Evolutionary conservation across 2,113 vertebrate genomes (phyloP), one percentile per base, ranked within the genome.

Genomic region (Cebus imitator): DNA sequence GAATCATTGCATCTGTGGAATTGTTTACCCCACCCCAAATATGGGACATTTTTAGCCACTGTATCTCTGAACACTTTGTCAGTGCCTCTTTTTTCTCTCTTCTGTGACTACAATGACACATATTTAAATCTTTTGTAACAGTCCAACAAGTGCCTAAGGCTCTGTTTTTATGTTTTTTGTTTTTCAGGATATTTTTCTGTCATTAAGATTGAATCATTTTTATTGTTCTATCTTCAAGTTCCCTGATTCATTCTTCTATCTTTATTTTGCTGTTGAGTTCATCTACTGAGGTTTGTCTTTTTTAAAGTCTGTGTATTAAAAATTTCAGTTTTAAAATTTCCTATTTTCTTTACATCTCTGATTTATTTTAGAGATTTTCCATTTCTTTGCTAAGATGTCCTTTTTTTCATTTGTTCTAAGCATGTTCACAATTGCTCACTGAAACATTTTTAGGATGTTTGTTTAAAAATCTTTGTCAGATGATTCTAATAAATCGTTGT

Each of bases 271-370:
- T 92, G 37, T 21, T 92, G 61, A 84, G 73, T 64, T 92, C 58
- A 79, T 80, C n/a, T 87, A 95, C 5, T 72, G 70, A 94, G 32
- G 35, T 64, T 85, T 89, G 30, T 50, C 61, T 80, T 75, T 91
- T 75, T 43, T 32, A 68, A 68, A 90, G 78, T 91, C 93, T 43
- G 37, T 30, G 84, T 80, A 73, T 21, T 79, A 17, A 37, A 48
- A 40, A 84, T 94, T 96, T 88, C 32, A 64, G 72, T 88, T 91
- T 79, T 58, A 94, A 90, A 95, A 52, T 94, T 92, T 95, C 10
- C 57, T 93, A 79, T 50, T 25, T 84, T 82, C 72, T 76, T 91
- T 94, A 73, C 75, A 37, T 25, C 37, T 96, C 82, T 18, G 55
- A 40, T 92, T 90, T 76, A 37, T 92, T 80, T 92, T 92, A 43